These are phyloP conservation scores for Brachylomia viminalis DNA, from an alignment of 2,888 invertebrate genomes.

Conservation along the genomic window DNA sequence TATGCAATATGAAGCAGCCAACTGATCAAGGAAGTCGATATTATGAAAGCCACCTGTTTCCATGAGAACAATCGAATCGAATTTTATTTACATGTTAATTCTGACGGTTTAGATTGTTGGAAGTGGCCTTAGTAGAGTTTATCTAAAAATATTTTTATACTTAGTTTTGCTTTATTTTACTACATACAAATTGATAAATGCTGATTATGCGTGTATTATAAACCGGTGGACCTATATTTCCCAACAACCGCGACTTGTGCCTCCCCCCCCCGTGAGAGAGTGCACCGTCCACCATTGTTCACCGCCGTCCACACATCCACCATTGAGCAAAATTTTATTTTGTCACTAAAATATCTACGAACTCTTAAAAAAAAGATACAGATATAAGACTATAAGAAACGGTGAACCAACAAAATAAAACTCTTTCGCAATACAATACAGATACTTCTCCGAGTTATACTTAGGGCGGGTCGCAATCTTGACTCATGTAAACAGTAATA, in stretches of 20 bases:
- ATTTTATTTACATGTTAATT: not conserved
- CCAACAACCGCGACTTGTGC: not conserved
- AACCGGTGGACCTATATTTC: not conserved
- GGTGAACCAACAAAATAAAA: conserved; percentile 56
- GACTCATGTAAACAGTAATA: conserved; percentile 68
- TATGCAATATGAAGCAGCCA: conserved; percentile 17
- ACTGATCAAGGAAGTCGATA: not conserved
- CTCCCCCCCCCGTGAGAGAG: not conserved
- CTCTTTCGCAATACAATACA: conserved; percentile 55
- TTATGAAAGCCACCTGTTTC: not conserved
- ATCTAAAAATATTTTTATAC: not conserved
- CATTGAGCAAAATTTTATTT: not conserved
- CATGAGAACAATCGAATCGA: not conserved
- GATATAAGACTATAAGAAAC: conserved; percentile 27
- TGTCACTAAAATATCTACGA: not conserved
- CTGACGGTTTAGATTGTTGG: not conserved
- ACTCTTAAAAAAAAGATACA: not conserved
- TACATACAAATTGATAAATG: not conserved
- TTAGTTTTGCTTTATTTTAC: not conserved
- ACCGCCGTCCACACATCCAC: no score
- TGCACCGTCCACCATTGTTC: no score
- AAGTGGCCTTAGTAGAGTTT: not conserved
- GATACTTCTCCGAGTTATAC: conserved; percentile 36
- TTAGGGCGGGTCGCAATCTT: conserved; percentile 60
- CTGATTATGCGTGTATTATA: no score